Percentiles rank a stretch among this genome's conserved stretches.
Evolutionary conservation across 2,113 vertebrate genomes (phyloP).

Genomic region (Tupaia tana): DNA sequence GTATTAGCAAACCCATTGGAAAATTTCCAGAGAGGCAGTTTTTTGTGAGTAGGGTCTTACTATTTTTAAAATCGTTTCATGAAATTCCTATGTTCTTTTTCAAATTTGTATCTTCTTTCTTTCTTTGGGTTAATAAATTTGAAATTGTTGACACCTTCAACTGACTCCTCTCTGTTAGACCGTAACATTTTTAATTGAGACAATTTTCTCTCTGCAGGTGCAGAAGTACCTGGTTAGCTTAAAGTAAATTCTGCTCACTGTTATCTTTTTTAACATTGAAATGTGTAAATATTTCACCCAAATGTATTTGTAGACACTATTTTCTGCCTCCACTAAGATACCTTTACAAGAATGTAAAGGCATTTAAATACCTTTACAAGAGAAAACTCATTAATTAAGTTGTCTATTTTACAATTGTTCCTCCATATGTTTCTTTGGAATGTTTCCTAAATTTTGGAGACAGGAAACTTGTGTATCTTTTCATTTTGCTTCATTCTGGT

Average conservation of each 20-base stretch:
- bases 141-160: constrained; percentile 38
- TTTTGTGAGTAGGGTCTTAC: not conserved
- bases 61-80: not conserved
- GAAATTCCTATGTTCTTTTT: not conserved
- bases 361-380: rapidly evolving
- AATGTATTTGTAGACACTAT: not conserved
- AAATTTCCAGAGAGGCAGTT: not conserved
- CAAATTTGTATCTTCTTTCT: not conserved
- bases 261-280: not conserved
- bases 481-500: not conserved
- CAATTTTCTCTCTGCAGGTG: constrained; percentile 9
- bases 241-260: not conserved
- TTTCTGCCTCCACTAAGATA: not conserved
- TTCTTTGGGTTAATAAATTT: not conserved
- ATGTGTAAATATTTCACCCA: not conserved
- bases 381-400: not conserved
- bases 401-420: not conserved
- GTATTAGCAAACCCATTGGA: not conserved
- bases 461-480: not conserved
- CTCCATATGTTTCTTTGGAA: not conserved
- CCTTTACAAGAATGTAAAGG: not conserved
- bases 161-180: constrained; percentile 7
- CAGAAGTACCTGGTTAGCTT: not conserved
- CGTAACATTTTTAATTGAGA: constrained; percentile 29
- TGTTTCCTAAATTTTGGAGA: not conserved